These are phyloP conservation scores for Glyphotaelius pellucidus DNA, from an alignment of 2,888 invertebrate species.

Conservation along the genomic window DNA sequence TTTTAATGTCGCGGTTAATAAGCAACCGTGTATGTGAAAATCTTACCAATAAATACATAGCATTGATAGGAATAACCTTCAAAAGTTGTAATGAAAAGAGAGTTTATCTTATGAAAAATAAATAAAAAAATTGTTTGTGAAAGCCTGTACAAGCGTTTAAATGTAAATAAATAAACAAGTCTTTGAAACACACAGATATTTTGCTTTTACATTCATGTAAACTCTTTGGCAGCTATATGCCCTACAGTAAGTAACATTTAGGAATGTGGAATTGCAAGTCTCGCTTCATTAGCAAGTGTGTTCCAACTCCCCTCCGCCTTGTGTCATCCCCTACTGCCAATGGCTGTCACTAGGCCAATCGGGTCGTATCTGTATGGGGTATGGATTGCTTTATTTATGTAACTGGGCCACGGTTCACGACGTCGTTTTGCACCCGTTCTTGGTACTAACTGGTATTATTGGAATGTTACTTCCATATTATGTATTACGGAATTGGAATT, in stretches of 20 bases:
- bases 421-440: background rate
- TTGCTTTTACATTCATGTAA: background rate
- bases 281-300: background rate
- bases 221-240: background rate
- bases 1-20: too few relatives aligned
- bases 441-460: slow-evolving; percentile 2
- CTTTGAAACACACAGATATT: too few relatives aligned
- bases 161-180: too few relatives aligned
- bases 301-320: too few relatives aligned
- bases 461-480: background rate
- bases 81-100: too few relatives aligned
- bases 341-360: background rate
- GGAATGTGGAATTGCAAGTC: background rate
- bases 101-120: too few relatives aligned
- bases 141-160: too few relatives aligned
- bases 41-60: too few relatives aligned
- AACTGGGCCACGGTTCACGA: background rate
- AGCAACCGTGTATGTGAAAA: too few relatives aligned
- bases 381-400: background rate
- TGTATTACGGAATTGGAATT: background rate
- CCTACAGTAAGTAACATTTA: background rate
- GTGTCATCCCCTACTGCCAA: background rate
- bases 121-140: too few relatives aligned
- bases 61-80: too few relatives aligned
- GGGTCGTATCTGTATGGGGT: background rate